phyloP scores from a whole-genome alignment of 2,113 vertebrate species.

The Merops nubicus region DNA sequence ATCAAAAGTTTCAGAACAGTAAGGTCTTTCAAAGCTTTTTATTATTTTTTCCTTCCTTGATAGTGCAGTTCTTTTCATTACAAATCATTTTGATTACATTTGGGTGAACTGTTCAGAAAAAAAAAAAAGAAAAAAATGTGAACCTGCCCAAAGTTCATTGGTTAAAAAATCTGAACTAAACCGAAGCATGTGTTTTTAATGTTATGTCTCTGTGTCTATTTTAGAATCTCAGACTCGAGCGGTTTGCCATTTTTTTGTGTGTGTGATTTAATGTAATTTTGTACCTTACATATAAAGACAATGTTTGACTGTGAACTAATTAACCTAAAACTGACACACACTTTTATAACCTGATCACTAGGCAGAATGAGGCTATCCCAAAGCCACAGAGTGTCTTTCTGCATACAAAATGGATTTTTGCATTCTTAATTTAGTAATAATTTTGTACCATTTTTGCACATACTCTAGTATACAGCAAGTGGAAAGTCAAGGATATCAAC shows the following conservation, averaged over 20 bases:
- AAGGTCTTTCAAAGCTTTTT: neutral
- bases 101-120: neutral
- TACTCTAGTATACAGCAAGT: neutral
- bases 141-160: neutral
- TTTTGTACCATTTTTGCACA: neutral
- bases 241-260: neutral
- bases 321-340: neutral
- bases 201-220: neutral
- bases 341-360: neutral
- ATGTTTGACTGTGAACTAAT: neutral
- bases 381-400: neutral
- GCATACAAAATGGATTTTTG: neutral
- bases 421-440: neutral
- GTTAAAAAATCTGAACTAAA: slow-evolving; percentile 19
- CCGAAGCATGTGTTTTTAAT: neutral
- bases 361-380: neutral
- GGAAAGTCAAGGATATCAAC: neutral
- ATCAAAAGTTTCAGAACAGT: slow-evolving; percentile 53
- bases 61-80: slow-evolving; percentile 34
- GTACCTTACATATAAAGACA: neutral
- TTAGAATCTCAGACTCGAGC: neutral
- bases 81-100: slow-evolving; percentile 7
- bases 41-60: neutral
- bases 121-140: neutral
- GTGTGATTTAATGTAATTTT: neutral